Base-by-base conservation (phyloP, 2,888 invertebrate species). In the Drosophila robusta region DNA sequence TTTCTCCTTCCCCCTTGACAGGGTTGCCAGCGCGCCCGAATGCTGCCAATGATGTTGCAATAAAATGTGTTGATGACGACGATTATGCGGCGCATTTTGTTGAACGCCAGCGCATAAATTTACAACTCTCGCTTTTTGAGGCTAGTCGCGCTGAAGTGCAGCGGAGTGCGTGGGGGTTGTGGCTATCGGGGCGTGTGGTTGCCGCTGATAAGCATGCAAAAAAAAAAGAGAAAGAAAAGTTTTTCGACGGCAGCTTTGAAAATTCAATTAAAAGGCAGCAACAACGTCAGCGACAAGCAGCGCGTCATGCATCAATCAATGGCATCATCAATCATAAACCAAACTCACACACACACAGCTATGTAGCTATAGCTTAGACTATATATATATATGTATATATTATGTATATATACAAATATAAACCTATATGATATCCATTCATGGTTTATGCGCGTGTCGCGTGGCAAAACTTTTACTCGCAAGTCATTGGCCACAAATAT, bases 181-280 rank as follows among this genome's bases (percentile, higher is more conserved):
- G 55, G 29, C 38, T 18, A 49, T 50, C 8, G 44, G 63, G 41
- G 42, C 44, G 67, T 64, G 67, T 86, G 79, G 68, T 60, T 64
- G 63, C 55, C 56, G 38, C 76, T 74, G 87, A 81, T 87, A 81
- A 81, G 87, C 81, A 84, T 80, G 81, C 87, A 71, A 76, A 55
- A 51, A 51, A 11, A 38, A 26, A 50, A 6, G n/a, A 1, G 24
- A 24, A 73, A 1, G 24, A 24, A 73, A 85, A 70, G 67, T 87
- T 81, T 44, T 49, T 34, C 62, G 60, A 56, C 44, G 64, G 61
- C 67, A 62, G 71, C 62, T 72, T 75, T 69, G 80, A 76, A 83
- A 88, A 85, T 88, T 85, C 89, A 88, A 83, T 88, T 88, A 88
- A 86, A 85, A 78, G 76, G 79, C 80, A 67, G 47, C 78, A 77